Base-by-base conservation (phyloP, 2,797 vertebrate genomes). In the Botia kubotai region DNA sequence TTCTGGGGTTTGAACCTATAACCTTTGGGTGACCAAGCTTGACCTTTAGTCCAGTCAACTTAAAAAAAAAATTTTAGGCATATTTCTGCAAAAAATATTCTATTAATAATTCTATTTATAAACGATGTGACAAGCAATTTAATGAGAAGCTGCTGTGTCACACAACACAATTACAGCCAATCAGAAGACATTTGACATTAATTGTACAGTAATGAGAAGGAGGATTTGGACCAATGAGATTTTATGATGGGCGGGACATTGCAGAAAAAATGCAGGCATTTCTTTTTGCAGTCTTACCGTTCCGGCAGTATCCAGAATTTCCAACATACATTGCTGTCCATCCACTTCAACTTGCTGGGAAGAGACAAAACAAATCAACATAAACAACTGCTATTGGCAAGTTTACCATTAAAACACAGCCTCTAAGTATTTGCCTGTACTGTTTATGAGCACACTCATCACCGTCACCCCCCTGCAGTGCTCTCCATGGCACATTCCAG, bases 271-370 rank as follows among this genome's bases (percentile, higher is more conserved):
- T 33, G 33, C 26, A 29, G 4, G 33, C 29, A 43, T 10, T 7
- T 14, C 1, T 65, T 65, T 65, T 65, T 8, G 33, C 12, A 65
- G 12, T 93, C 94, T 33, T 94, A 96, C 95, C 93, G 95, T 96
- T 92, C 95, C 95, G 80, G 95, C 95, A 85, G 95, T 96, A 89
- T 96, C 95, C 94, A 96, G 90, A 88, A 96, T 96, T 93, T 96
- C 95, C 90, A 96, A 93, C 95, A 96, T 96, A 92, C 95, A 96
- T 88, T 96, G 95, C 84, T 96, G 95, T 33, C 95, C 95, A 90
- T 96, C 95, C 89, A 96, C 95, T 94, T 96, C 95, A 88, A 96
- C 95, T 96, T 96, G 95, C 95, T 96, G 90, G 67, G 86, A 65
- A 13, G 16, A 90, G 71, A 85, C 46, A 26, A 17, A 57, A 4